Base-by-base conservation (phyloP, 2,888 invertebrate genomes). In the Tenthredo scrophulariae region DNA sequence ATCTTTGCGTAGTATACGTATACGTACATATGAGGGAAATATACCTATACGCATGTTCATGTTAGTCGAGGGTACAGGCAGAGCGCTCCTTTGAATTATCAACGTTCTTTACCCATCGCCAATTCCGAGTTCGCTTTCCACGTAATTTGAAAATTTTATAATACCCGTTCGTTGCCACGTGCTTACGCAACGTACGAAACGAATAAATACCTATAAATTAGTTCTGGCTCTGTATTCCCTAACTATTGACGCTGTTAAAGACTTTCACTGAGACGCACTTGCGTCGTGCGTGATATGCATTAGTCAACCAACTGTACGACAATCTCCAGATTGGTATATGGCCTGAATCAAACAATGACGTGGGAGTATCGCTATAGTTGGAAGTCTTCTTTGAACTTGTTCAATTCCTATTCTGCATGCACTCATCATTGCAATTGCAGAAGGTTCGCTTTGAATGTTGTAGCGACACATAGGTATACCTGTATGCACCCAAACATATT, bases 251-350 rank as follows among this genome's bases (percentile, higher is more conserved):
- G 87, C 85, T 89, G 33, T 84, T 86, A 82, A 89, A 86, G 87
- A 92, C 92, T 93, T 92, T 92, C 92, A 92, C 92, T 92, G 88
- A 85, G 88, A 90, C 88, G 86, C 86, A 87, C 86, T 87, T 87
- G 85, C 88, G 85, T 85, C 77, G 75, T 84, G 80, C 85, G 85
- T 85, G 85, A 85, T 40, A 46, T n/a, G 85, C 84, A 85, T 85
- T 15, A 46, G 18, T 18, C 6, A 67, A 46, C 26, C 18, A 46
- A 50, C 46, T 22, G 62, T 46, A 26, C 9, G 50, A 67, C 83
- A 26, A 67, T 65, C 70, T 70, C n/a, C 22, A 83, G 67, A 83
- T 50, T 67, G 46, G 54, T 54, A 15, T 67, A 67, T 50, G 83
- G 46, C 83, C 70, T 50, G 67, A 83, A 83, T 83, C 46, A 46